Evolutionary conservation across 2,888 invertebrate genomes (phyloP).

Genomic region (Lasioglossum figueresi): DNA sequence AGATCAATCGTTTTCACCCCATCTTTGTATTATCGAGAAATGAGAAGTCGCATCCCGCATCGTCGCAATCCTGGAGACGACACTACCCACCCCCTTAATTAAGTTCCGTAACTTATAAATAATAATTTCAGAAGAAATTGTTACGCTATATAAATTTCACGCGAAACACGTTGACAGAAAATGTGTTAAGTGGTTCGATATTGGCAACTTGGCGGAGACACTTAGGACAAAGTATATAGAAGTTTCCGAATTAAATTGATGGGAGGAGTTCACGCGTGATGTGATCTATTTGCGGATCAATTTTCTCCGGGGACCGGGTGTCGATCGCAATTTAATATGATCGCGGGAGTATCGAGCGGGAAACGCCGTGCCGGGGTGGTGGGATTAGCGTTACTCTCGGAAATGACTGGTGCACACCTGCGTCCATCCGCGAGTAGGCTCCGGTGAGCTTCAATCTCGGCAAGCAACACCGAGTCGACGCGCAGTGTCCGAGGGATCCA

Average conservation of each 20-base stretch:
- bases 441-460: slow-evolving; percentile 1
- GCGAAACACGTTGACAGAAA: neutral
- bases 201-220: neutral
- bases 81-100: no score
- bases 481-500: neutral
- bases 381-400: slow-evolving; percentile 1
- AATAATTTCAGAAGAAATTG: no score
- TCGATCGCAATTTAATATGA: neutral
- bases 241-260: neutral
- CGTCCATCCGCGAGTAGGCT: neutral
- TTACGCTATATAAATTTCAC: no score
- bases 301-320: neutral
- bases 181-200: neutral
- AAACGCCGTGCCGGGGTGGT: neutral
- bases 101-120: no score
- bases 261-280: neutral
- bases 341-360: neutral
- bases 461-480: neutral
- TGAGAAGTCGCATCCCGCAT: no score
- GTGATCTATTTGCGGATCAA: neutral
- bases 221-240: neutral
- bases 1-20: no score
- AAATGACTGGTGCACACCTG: slow-evolving; percentile 3
- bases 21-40: no score
- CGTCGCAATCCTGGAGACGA: no score